These are phyloP conservation scores for Labroides dimidiatus DNA, from an alignment of 2,797 vertebrate species.

Conservation along the genomic window DNA sequence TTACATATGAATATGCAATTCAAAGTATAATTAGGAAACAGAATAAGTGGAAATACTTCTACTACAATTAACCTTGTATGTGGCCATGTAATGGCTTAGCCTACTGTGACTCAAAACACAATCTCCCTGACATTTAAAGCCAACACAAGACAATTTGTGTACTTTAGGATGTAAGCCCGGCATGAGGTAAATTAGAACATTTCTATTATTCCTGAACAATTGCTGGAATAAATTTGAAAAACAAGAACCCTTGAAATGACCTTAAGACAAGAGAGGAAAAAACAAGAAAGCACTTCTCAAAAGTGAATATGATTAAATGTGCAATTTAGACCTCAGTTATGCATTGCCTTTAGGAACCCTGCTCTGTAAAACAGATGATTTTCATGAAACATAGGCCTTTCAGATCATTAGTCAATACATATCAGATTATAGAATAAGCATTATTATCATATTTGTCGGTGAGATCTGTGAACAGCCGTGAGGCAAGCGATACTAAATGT, in stretches of 20 bases:
- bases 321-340: constrained; percentile 61
- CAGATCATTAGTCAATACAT: constrained; percentile 69
- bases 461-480: constrained; percentile 44
- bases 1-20: constrained; percentile 81
- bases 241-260: constrained; percentile 76
- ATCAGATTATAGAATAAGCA: constrained; percentile 70
- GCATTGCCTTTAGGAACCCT: constrained; percentile 64
- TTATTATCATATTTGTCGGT: constrained; percentile 76
- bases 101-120: constrained; percentile 86
- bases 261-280: constrained; percentile 50
- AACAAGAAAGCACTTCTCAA: constrained; percentile 43
- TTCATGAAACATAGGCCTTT: constrained; percentile 64
- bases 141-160: constrained; percentile 79
- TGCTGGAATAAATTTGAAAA: constrained; percentile 73
- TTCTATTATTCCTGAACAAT: constrained; percentile 83
- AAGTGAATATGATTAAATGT: constrained; percentile 68
- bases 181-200: constrained; percentile 86
- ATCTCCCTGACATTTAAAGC: constrained; percentile 86
- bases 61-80: constrained; percentile 88
- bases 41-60: constrained; percentile 83
- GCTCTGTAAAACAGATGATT: constrained; percentile 56
- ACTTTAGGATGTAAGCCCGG: constrained; percentile 78
- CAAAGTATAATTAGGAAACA: constrained; percentile 82
- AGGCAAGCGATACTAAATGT: constrained; percentile 63
- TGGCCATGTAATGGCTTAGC: constrained; percentile 86